These are phyloP conservation scores for Vidua macroura DNA, from an alignment of 2,113 vertebrate species.

Conservation along the genomic window DNA sequence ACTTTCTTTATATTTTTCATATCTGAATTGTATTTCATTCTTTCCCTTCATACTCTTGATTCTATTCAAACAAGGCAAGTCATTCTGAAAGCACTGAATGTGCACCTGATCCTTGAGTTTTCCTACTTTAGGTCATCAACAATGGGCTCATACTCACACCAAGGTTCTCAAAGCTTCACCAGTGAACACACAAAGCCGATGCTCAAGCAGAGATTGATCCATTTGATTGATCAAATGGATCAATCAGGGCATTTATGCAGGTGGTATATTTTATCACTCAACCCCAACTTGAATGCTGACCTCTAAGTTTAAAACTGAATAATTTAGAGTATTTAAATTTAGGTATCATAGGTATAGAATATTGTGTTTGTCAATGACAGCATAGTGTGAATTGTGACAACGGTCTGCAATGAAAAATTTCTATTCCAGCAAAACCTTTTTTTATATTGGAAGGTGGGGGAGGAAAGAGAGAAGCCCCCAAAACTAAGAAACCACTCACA, in stretches of 20 bases:
- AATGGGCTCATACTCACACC: not conserved
- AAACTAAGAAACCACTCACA: not conserved
- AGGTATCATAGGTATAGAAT: not conserved
- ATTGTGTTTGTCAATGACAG: not conserved
- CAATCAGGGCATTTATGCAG: not conserved
- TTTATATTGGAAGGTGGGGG: not conserved
- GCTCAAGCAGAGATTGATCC: not conserved
- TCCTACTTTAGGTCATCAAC: not conserved
- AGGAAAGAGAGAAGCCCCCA: not conserved
- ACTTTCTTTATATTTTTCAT: not conserved
- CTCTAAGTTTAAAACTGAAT: not conserved
- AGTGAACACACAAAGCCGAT: not conserved
- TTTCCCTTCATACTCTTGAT: not conserved
- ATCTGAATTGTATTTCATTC: not conserved
- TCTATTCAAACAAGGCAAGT: conserved; percentile 10
- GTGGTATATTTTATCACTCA: not conserved
- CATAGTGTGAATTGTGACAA: not conserved
- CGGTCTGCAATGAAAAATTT: not conserved
- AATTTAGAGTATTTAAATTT: not conserved
- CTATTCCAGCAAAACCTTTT: not conserved
- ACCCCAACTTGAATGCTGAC: not conserved
- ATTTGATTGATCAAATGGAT: not conserved
- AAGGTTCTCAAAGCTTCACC: not conserved
- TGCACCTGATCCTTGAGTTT: not conserved
- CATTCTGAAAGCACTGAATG: not conserved